phyloP scores from a whole-genome alignment of 2,888 invertebrate species.

The Ophion ventricosus region DNA sequence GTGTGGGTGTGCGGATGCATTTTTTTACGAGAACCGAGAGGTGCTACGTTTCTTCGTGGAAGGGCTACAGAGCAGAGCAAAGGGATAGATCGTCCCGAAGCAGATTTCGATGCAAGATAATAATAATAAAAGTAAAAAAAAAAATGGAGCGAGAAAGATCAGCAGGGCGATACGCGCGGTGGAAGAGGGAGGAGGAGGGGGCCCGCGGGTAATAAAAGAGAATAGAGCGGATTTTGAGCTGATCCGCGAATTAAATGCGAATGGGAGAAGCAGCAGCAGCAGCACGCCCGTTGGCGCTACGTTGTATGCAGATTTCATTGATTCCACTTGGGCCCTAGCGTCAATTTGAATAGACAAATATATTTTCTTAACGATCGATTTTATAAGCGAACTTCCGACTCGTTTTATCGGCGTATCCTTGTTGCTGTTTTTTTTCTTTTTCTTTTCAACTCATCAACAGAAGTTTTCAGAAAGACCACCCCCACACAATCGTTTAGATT shows the following conservation, averaged over 20 bases:
- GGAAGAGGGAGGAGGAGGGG: no score
- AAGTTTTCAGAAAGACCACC: no score
- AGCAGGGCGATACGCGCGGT: slow-evolving; percentile 43
- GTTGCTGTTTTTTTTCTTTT: no score
- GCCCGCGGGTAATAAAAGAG: slow-evolving; percentile 12
- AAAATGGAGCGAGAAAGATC: slow-evolving; percentile 52
- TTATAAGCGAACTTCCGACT: not conserved
- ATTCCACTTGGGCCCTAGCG: slow-evolving; percentile 20
- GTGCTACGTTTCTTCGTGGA: slow-evolving; percentile 71
- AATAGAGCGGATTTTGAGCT: slow-evolving; percentile 37
- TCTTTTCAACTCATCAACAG: not conserved
- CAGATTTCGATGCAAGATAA: slow-evolving; percentile 79
- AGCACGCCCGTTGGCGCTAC: slow-evolving; percentile 47
- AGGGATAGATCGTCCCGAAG: slow-evolving; percentile 63
- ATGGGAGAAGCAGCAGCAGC: no score
- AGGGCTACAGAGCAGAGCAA: slow-evolving; percentile 60
- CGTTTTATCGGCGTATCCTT: not conserved
- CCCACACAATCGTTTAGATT: no score
- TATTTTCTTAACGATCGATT: not conserved
- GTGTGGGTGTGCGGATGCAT: no score
- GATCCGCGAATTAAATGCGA: slow-evolving; percentile 63
- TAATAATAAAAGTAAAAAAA: no score
- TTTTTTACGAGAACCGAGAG: slow-evolving; percentile 44
- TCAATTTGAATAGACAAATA: slow-evolving; percentile 36
- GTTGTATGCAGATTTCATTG: slow-evolving; percentile 44